Evolutionary conservation across 92 coral and sea anemone genomes (phyloP), one percentile per base, ranked within the genome.

Genomic region (Metridium senile): DNA sequence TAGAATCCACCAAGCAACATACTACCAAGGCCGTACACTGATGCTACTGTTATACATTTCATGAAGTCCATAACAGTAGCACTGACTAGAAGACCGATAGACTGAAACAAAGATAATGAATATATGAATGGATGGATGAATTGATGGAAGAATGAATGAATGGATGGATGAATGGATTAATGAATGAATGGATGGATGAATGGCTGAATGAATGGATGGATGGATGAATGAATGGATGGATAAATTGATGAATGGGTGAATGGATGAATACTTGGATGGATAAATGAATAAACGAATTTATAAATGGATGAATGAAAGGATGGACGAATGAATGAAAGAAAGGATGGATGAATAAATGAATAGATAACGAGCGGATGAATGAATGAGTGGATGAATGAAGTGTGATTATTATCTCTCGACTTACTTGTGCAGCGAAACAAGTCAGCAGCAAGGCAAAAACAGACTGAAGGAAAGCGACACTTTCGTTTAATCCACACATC

Each of bases 1-100:
- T 84, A 94, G 62, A 94, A 94, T 23, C 98, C 98, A 11, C 95
- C 98, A 22, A 92, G 79, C 78, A 94, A 63, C 98, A 94, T 94
- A 2, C 81, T 68, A 0, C 83, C 34, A 77, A 94, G 54, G 58
- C 89, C 91, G 64, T 74, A 84, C 11, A 94, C 72, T 8, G 97
- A 81, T 33, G 94, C 93, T 13, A 87, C 86, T n/a, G 93, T 84
- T 25, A 94, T 87, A 11, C 94, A 88, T 70, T 87, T 81, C 81
- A 84, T 89, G 69, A 94, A 94, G 59, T 88, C 88, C 91, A 89
- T 85, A 62, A 90, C 87, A 19, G 91, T 68, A 23, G 98, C 97
- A 46, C 98, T 93, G 43, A 94, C 81, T 43, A 83, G 84, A 70
- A 94, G 77, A 59, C 98, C 98, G 56, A 94, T 74, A 4, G 98